Percentiles rank a stretch among this genome's conserved stretches.
Evolutionary conservation across 2,797 vertebrate genomes (phyloP).

Genomic region (Petrocephalus schoutedeni): DNA sequence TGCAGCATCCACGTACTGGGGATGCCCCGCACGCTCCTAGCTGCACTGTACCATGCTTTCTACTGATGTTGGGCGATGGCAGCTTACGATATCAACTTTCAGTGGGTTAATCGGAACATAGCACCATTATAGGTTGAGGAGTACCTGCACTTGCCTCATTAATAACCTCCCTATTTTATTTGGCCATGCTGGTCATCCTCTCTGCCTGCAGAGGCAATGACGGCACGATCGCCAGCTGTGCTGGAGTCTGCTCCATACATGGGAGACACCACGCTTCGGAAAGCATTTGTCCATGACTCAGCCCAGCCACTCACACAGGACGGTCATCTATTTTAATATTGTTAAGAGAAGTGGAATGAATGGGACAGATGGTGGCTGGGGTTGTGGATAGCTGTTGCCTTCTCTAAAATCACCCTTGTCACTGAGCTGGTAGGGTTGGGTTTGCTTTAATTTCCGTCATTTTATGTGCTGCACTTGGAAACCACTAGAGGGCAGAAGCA

Average conservation of each 20-base stretch:
- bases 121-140: too few relatives aligned
- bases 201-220: constrained; percentile 44
- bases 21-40: too few relatives aligned
- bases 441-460: background rate
- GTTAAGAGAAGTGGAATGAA: background rate
- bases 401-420: background rate
- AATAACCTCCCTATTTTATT: constrained; percentile 42
- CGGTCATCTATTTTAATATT: background rate
- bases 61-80: too few relatives aligned
- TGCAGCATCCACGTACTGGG: constrained; percentile 25
- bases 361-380: background rate
- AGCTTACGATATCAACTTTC: too few relatives aligned
- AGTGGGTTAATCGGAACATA: too few relatives aligned
- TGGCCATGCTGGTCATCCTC: constrained; percentile 58
- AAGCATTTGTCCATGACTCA: constrained; percentile 11
- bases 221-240: constrained; percentile 40
- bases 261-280: constrained; percentile 27
- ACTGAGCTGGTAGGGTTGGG: background rate
- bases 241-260: constrained; percentile 29
- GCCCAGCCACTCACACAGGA: background rate
- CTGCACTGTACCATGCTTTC: too few relatives aligned
- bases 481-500: constrained; percentile 17
- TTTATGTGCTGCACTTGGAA: background rate
- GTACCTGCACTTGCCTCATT: constrained; percentile 39
- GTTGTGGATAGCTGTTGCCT: background rate